A percentile compares a stretch with the other conserved stretches of the same genome.
These are phyloP conservation scores for Candoia aspera DNA, from an alignment of 2,113 vertebrate genomes.

Conservation along the genomic window DNA sequence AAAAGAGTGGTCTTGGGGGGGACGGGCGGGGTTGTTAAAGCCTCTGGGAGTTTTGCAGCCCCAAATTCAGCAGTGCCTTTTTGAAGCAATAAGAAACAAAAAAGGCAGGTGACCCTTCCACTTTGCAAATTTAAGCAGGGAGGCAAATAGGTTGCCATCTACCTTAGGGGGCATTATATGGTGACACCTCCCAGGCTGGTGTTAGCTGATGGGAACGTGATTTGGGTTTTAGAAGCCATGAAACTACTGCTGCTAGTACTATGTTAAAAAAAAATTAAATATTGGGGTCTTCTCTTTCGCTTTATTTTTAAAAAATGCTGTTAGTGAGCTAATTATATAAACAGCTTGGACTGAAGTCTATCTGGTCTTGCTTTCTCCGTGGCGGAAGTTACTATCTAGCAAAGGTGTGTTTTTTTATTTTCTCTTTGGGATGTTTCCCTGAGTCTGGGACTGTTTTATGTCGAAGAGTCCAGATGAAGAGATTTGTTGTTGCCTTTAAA, in stretches of 20 bases:
- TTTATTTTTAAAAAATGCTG: neutral
- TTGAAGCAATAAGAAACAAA: neutral
- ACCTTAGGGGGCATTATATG: neutral
- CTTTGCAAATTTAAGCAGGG: neutral
- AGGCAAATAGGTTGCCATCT: neutral
- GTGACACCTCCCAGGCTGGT: neutral
- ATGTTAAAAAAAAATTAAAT: neutral
- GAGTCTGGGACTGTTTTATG: neutral
- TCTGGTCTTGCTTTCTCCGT: neutral
- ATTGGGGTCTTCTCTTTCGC: neutral
- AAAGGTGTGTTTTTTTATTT: constrained; percentile 1
- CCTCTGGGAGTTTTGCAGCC: neutral
- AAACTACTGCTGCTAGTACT: neutral
- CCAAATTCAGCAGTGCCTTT: neutral
- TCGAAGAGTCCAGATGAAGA: neutral
- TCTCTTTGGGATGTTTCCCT: neutral
- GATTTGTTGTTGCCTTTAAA: neutral
- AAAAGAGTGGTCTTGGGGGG: neutral
- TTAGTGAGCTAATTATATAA: neutral
- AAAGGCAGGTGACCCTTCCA: neutral
- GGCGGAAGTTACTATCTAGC: neutral
- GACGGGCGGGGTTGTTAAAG: neutral
- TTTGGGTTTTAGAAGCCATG: neutral
- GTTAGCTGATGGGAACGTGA: neutral
- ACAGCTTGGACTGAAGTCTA: neutral